Conservation (phyloP, 2,113 vertebrate genomes). For the Neogobius melanostomus region DNA sequence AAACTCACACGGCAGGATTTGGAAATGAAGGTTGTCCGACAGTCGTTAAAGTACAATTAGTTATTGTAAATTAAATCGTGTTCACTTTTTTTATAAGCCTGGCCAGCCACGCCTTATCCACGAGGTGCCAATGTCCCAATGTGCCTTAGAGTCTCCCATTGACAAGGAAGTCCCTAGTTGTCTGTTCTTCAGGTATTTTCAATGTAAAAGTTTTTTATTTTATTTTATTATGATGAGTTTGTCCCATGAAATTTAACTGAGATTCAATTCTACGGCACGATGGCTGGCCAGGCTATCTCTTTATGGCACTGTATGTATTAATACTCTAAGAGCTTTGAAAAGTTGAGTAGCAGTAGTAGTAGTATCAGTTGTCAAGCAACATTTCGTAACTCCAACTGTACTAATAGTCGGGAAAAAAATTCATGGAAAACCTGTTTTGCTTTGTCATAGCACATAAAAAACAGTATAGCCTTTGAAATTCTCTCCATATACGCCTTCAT, state of each 20-base stretch:
- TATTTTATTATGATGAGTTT: not conserved
- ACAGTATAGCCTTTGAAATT: no score
- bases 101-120: not conserved
- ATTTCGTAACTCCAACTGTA: not conserved
- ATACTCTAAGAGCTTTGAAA: not conserved
- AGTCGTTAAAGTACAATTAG: not conserved
- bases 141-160: not conserved
- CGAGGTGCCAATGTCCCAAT: not conserved
- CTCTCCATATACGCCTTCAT: no score
- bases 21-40: not conserved
- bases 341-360: no score
- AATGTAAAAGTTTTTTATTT: not conserved
- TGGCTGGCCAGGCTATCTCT: not conserved
- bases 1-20: not conserved
- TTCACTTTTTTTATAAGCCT: not conserved
- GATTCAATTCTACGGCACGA: not conserved
- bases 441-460: no score
- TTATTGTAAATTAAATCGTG: not conserved
- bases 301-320: not conserved
- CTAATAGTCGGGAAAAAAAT: not conserved
- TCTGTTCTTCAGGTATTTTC: not conserved
- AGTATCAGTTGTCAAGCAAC: not conserved
- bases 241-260: not conserved
- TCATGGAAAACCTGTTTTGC: no score
- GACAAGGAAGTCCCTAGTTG: not conserved